phyloP scores from a whole-genome alignment of 1,140 invertebrate genomes.

The Monochamus saltuarius region DNA sequence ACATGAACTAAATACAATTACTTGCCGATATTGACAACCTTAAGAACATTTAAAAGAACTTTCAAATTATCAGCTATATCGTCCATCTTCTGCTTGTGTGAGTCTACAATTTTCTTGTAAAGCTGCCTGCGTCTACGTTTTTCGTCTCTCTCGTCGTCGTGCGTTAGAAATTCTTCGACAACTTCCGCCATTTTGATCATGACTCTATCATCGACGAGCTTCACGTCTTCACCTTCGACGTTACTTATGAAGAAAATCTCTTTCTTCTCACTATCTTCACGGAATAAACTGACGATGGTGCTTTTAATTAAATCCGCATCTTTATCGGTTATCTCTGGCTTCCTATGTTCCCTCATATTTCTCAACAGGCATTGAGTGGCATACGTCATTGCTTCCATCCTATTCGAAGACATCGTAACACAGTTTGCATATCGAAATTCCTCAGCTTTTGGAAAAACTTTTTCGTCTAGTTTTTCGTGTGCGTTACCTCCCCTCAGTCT shows the following conservation, averaged over 20 bases:
- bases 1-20: too few relatives aligned
- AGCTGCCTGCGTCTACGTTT: neutral
- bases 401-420: constrained; percentile 19
- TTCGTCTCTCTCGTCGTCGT: neutral
- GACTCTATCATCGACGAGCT: constrained; percentile 4
- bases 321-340: neutral
- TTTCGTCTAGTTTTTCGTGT: neutral
- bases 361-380: neutral
- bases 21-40: too few relatives aligned
- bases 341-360: neutral
- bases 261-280: neutral
- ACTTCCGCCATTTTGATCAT: constrained; percentile 7
- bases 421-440: constrained; percentile 26
- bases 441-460: constrained; percentile 24
- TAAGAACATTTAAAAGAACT: constrained; percentile 3
- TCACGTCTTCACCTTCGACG: neutral
- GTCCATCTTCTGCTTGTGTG: neutral
- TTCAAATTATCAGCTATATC: constrained; percentile 4
- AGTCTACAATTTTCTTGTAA: neutral
- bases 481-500: constrained; percentile 6
- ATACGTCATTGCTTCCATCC: constrained; percentile 5
- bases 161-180: neutral
- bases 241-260: constrained; percentile 6
- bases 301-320: constrained; percentile 3
- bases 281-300: neutral